Conservation (phyloP, 2,113 vertebrate genomes). For the Felis catus region DNA sequence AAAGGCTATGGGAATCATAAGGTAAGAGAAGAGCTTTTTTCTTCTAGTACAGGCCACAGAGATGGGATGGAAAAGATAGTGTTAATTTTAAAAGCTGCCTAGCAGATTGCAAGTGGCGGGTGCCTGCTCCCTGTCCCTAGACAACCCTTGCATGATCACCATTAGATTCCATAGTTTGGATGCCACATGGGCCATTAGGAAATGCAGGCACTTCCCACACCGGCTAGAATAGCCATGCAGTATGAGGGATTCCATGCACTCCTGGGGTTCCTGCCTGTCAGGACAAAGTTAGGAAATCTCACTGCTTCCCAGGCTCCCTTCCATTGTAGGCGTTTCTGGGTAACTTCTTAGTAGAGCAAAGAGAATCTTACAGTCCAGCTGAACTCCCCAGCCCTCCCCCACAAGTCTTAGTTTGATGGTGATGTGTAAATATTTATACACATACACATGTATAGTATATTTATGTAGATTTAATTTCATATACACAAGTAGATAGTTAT, state of each 20-base stretch:
- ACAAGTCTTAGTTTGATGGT: background rate
- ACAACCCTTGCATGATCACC: background rate
- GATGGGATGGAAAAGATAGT: background rate
- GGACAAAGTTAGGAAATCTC: background rate
- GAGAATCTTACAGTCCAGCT: background rate
- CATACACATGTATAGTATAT: background rate
- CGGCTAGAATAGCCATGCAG: fast-evolving
- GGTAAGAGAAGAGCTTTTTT: background rate
- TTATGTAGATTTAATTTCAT: background rate
- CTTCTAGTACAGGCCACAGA: background rate
- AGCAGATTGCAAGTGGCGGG: background rate
- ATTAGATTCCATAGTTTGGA: background rate
- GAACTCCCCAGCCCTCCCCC: background rate
- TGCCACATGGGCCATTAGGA: background rate
- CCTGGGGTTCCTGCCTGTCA: background rate
- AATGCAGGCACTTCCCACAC: background rate
- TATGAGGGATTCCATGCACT: background rate
- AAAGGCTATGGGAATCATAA: background rate
- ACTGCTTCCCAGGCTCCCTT: background rate
- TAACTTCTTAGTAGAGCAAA: slow-evolving; percentile 11
- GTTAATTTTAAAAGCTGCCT: background rate
- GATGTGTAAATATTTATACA: background rate
- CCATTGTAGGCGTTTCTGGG: background rate
- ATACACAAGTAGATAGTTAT: background rate
- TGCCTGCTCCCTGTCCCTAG: background rate